Conservation (phyloP, 2,888 invertebrate genomes). For the Brachyptera risi region DNA sequence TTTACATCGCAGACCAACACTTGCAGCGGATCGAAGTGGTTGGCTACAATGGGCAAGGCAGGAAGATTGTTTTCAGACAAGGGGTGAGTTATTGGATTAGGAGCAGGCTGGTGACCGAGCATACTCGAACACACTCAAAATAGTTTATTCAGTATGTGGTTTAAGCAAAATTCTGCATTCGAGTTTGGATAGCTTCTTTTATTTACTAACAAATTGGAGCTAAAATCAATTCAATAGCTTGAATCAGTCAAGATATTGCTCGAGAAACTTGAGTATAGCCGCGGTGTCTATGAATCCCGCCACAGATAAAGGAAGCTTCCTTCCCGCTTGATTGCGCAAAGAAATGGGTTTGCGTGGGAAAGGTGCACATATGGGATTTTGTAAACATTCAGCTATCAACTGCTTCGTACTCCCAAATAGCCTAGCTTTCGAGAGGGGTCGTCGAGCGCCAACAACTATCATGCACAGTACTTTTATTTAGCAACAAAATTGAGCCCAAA, state of each 20-base stretch:
- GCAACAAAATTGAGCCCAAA: too few species aligned
- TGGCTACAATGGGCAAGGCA: slow-evolving; percentile 38
- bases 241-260: too few species aligned
- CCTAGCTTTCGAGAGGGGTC: too few species aligned
- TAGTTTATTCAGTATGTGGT: neutral
- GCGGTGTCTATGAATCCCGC: neutral
- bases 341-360: too few species aligned
- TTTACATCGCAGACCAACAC: slow-evolving; percentile 75
- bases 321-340: too few species aligned
- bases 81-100: too few species aligned
- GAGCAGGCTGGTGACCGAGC: neutral
- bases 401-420: too few species aligned
- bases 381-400: too few species aligned
- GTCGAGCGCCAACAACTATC: too few species aligned
- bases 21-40: slow-evolving; percentile 49
- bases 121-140: neutral
- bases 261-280: neutral
- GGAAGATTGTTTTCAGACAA: slow-evolving; percentile 30
- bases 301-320: too few species aligned
- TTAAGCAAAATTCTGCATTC: neutral
- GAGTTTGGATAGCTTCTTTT: neutral
- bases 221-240: neutral
- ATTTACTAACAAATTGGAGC: neutral
- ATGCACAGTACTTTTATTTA: too few species aligned
- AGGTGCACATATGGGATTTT: too few species aligned